phyloP scores from a whole-genome alignment of 2,797 vertebrate species.

The Eurystomus glaucurus region DNA sequence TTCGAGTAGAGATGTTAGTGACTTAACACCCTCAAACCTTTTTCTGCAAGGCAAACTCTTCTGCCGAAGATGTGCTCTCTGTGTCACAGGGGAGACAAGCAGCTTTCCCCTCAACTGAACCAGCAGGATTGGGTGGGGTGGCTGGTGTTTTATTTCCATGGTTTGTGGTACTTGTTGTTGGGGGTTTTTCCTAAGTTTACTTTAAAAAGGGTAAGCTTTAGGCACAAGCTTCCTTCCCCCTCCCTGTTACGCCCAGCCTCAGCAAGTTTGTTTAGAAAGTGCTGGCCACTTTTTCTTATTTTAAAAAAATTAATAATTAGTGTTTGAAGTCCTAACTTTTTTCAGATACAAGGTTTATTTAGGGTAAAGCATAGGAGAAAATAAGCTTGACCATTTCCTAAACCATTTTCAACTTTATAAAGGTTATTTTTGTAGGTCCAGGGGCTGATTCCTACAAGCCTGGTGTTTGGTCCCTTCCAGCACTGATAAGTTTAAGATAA shows the following conservation, averaged over 20 bases:
- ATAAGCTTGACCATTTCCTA: not conserved
- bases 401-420: not conserved
- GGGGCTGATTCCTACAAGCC: fast-evolving
- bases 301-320: not conserved
- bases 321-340: not conserved
- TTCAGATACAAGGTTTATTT: not conserved
- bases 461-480: not conserved
- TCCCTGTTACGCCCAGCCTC: not conserved
- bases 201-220: not conserved
- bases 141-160: not conserved
- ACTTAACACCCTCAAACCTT: not conserved
- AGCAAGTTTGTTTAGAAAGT: not conserved
- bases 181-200: not conserved
- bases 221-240: not conserved
- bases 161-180: not conserved
- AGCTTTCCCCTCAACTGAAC: not conserved
- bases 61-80: fast-evolving
- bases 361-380: not conserved
- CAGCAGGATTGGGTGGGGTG: fast-evolving
- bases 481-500: not conserved
- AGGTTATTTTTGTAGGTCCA: not conserved
- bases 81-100: fast-evolving
- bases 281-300: not conserved
- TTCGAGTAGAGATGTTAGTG: not conserved
- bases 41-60: not conserved